Conservation (phyloP, 2,113 vertebrate genomes). For the Apus apus region DNA sequence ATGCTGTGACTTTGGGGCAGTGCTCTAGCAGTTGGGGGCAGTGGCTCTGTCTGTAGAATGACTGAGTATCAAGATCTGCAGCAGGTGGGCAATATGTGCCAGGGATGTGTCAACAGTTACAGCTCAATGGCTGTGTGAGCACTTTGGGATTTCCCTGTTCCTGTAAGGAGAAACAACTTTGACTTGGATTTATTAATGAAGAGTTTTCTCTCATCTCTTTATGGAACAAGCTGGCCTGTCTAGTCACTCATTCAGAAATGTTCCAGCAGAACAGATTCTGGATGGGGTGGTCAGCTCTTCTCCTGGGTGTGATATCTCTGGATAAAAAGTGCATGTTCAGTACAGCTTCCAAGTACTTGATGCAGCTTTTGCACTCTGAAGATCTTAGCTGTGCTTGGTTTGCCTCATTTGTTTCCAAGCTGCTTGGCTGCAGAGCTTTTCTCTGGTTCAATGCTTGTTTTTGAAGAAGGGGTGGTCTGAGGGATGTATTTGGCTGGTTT, state of each 20-base stretch:
- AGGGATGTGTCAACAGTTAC: neutral
- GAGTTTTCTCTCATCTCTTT: neutral
- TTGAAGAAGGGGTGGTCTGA: neutral
- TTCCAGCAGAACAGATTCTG: neutral
- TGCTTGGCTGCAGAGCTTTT: neutral
- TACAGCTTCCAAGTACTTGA: neutral
- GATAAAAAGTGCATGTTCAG: rapidly evolving
- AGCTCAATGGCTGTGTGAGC: neutral
- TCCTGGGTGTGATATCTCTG: neutral
- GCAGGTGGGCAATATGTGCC: neutral
- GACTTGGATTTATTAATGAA: neutral
- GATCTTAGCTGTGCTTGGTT: neutral
- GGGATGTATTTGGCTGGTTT: neutral
- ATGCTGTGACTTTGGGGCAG: neutral
- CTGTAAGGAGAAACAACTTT: neutral
- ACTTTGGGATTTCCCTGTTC: neutral
- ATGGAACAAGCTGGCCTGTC: neutral
- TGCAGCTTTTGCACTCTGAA: neutral
- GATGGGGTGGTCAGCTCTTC: neutral
- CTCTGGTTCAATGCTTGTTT: rapidly evolving
- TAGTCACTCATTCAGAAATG: neutral
- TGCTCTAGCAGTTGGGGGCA: neutral
- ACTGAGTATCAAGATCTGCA: rapidly evolving
- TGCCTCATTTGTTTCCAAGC: neutral
- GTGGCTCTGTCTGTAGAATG: neutral